Evolutionary conservation across 2,888 invertebrate genomes (phyloP).

Genomic region (Alsophila aescularia): DNA sequence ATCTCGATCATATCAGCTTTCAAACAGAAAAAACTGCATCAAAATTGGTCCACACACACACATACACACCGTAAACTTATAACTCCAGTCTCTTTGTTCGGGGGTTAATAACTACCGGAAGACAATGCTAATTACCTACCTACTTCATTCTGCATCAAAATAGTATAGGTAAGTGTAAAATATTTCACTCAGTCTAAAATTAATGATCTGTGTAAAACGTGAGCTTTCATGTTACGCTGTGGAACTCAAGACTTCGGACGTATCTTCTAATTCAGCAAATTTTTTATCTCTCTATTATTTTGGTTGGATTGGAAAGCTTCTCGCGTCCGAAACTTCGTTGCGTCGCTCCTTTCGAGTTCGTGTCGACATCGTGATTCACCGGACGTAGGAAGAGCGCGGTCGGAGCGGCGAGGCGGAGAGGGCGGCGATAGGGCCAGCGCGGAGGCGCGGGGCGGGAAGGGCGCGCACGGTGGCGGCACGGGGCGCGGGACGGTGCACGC

Average conservation of each 20-base stretch:
- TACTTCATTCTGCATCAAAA: slow-evolving; percentile 10
- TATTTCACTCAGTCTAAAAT: slow-evolving; percentile 32
- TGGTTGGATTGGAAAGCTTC: slow-evolving; percentile 16
- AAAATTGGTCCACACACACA: too few species aligned
- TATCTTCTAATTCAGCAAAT: slow-evolving; percentile 5
- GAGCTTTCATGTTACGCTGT: slow-evolving; percentile 26
- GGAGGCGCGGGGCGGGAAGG: slow-evolving; percentile 46
- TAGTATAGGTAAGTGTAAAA: slow-evolving; percentile 27
- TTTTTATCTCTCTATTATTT: slow-evolving; percentile 1
- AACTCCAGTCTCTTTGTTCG: too few species aligned
- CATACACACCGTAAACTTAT: too few species aligned
- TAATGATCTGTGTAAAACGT: slow-evolving; percentile 42
- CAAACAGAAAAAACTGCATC: too few species aligned
- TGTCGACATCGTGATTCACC: slow-evolving; percentile 68
- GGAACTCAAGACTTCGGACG: slow-evolving; percentile 8
- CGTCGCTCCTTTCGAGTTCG: slow-evolving; percentile 36
- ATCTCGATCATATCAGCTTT: too few species aligned
- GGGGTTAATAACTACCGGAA: not conserved
- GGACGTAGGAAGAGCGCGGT: slow-evolving; percentile 51
- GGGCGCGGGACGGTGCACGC: slow-evolving; percentile 73
- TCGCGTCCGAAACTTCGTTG: not conserved
- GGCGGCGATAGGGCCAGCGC: slow-evolving; percentile 52
- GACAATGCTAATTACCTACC: slow-evolving; percentile 3
- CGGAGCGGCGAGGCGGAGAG: slow-evolving; percentile 34
- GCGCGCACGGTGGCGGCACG: slow-evolving; percentile 58